Evolutionary conservation across 2,888 invertebrate genomes (phyloP).

Genomic region (Rutpela maculata): DNA sequence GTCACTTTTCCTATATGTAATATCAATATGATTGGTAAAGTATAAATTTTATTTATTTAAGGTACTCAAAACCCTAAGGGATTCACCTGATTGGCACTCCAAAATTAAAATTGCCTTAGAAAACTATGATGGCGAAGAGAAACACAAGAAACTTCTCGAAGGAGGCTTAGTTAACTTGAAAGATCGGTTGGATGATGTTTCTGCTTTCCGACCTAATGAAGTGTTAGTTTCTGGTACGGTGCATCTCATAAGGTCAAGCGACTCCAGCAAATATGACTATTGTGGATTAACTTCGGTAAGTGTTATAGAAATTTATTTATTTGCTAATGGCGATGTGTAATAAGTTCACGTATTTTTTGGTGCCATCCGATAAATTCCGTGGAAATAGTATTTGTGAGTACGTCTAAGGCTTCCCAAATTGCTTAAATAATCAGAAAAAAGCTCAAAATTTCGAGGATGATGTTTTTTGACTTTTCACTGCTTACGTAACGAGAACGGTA

Average conservation of each 20-base stretch:
- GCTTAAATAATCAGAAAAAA: no score
- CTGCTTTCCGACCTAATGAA: slow-evolving; percentile 60
- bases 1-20: no score
- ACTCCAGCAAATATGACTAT: slow-evolving; percentile 69
- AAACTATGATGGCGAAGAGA: slow-evolving; percentile 56
- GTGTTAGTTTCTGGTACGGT: slow-evolving; percentile 65
- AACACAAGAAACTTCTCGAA: slow-evolving; percentile 58
- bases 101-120: slow-evolving; percentile 63
- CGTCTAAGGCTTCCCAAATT: no score
- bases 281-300: slow-evolving; percentile 69
- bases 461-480: no score
- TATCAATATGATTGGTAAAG: no score
- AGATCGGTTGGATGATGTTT: slow-evolving; percentile 62
- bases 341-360: no score
- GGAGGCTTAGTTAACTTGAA: slow-evolving; percentile 63
- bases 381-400: no score
- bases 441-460: no score
- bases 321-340: no score
- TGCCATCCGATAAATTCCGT: no score
- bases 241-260: slow-evolving; percentile 67
- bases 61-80: slow-evolving; percentile 64
- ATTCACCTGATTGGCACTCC: slow-evolving; percentile 61
- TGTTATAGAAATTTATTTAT: neutral
- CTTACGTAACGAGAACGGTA: no score
- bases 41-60: neutral